Base-by-base conservation (phyloP, 2,113 vertebrate species). In the Misgurnus anguillicaudatus region DNA sequence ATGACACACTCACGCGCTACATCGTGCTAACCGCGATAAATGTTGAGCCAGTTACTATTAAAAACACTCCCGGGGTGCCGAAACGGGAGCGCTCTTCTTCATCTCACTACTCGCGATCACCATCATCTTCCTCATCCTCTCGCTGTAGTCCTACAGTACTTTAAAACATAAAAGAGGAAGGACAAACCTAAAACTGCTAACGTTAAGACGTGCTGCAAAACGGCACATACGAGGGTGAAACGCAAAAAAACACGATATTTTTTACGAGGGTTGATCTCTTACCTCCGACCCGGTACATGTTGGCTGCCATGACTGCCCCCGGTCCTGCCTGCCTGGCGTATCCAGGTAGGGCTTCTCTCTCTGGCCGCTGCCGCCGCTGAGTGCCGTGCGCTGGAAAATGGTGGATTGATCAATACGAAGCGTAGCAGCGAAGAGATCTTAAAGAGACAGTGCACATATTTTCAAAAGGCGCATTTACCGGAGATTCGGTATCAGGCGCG, bases 241-340 rank as follows among this genome's bases (percentile, higher is more conserved):
- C 77, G 36, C 11, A 77, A 51, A 80, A 55, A 62, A 70, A 21
- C 8, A 57, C 75, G 42, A 21, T 61, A 75, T 80, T 81, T 63
- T 51, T 70, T 13, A 39, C 9, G 78, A 84, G 80, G 72, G 58
- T 39, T 42, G 74, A 65, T 79, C 69, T 90, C 90, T 76, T 93
- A 94, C 94, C 94, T 93, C 94, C 93, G 86, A 94, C 94, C 92
- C 93, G 93, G 93, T 94, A 94, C 94, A 94, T 94, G 87, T 94
- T 94, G 63, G 94, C 94, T 91, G 94, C 94, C 93, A 94, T 94
- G 88, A 60, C 93, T 93, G 89, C 88, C 91, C 89, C 90, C 80
- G 87, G 87, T 90, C 86, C 91, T 88, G 92, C 86, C 91, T 88
- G 92, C 86, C 91, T 88, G 92, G 92, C 88, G 89, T 90, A 88